Evolutionary conservation across 2,113 vertebrate genomes (phyloP), one percentile per base, ranked within the genome.

Genomic region (Thryonomys swinderianus): DNA sequence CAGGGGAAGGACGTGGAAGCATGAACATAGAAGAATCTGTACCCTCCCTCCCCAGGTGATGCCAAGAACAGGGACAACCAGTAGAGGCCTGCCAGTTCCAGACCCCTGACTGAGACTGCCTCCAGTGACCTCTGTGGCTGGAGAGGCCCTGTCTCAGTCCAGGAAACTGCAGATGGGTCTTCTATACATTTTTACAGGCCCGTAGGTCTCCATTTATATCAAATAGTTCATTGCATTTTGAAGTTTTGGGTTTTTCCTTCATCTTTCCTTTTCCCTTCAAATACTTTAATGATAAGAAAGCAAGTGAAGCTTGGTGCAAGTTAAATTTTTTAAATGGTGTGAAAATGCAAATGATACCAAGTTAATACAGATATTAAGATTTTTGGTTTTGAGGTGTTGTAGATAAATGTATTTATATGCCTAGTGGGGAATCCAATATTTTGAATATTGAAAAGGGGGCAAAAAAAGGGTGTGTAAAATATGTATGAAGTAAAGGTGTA

Each of bases 351-450:
- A 98, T 98, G 83, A 93, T 96, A 95, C 95, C 98, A 97, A 97
- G 97, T 98, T 96, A 98, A 98, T 98, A 98, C 98, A 98, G 98
- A 98, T 98, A 98, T 98, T 99, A 98, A 98, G 98, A 98, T 98
- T 98, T 96, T 99, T 98, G 98, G 99, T 99, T 99, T 99, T 99
- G 99, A 98, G 98, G 99, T 99, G 99, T 98, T 99, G 99, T 99
- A 99, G 99, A 99, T 99, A 99, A 99, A 98, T 99, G 98, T 99
- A 99, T 99, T 99, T 99, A 99, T 99, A 98, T 99, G 98, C 98
- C 99, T 99, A 99, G 99, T 97, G 98, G 97, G 95, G 96, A 92
- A 98, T 98, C 98, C 99, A 98, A 95, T 99, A 98, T 98, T 98
- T 98, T 99, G 99, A 98, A 98, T 99, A 99, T 99, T 98, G 98